These are phyloP conservation scores for Notolabrus celidotus DNA, from an alignment of 2,797 vertebrate species.

Conservation along the genomic window DNA sequence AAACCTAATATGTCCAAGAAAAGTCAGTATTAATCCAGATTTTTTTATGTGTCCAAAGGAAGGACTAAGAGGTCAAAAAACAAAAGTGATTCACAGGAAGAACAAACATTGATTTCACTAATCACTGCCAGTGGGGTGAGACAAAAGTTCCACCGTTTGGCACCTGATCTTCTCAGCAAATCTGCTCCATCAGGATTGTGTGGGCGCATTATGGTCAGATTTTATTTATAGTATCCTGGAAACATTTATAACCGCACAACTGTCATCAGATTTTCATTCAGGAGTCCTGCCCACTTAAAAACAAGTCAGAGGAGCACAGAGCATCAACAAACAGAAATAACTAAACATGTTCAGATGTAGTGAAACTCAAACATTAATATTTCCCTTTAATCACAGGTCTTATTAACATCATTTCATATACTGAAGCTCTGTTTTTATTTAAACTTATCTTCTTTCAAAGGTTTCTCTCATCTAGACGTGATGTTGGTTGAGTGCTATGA, in stretches of 20 bases:
- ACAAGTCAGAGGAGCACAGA: neutral
- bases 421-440: neutral
- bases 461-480: constrained; percentile 98
- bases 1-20: too few species aligned
- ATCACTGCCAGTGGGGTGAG: too few species aligned
- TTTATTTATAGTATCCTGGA: neutral
- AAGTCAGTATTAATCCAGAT: too few species aligned
- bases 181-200: neutral
- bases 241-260: neutral
- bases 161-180: neutral
- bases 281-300: neutral
- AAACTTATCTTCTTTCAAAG: constrained; percentile 71
- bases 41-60: neutral
- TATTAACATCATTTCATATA: neutral
- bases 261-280: neutral
- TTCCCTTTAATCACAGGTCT: too few species aligned
- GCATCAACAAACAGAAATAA: neutral
- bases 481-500: constrained; percentile 99
- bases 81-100: too few species aligned
- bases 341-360: neutral
- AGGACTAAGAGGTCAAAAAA: too few species aligned
- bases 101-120: too few species aligned
- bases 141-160: neutral
- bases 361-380: too few species aligned
- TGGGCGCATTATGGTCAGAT: neutral